Base-by-base conservation (phyloP, 2,888 invertebrate genomes). In the Noctua janthina region DNA sequence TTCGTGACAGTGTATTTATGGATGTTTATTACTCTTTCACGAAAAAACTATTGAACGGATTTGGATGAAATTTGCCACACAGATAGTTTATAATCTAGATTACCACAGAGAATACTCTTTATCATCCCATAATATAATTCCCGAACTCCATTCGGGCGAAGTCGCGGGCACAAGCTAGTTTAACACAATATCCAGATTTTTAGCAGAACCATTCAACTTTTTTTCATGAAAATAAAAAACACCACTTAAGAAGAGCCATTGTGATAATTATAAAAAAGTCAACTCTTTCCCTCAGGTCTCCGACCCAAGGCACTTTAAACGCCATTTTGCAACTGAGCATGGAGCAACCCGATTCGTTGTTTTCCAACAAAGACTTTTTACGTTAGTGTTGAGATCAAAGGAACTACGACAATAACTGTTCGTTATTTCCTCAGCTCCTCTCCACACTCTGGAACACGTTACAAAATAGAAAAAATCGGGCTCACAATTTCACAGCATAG, bases 381-480 rank as follows among this genome's bases (percentile, higher is more conserved):
- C 68, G 35, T 64, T 35, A 17, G 17, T 35, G 15, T 43, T 35
- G 49, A 43, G n/a, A 76, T 43, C 39, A 67, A 51, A 81, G n/a
- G 15, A 29, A 29, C 67, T 4, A 17, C 43, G 46, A 77, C 15
- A 68, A 15, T 54, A 29, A 67, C 35, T 39, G 7, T 10, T 51
- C n/a, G 2, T 54, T 46, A 29, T 62, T 54, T 13, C 11, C 23
- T n/a, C 20, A 39, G 17, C 1, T 54, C 10, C 10, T 56, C 8
- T 11, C 23, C n/a, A 62, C 8, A 68, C 8, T 72, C 20, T 39
- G 29, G 20, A 35, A 59, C 15, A 20, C 35, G 17, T 78, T 62
- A 72, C 13, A 7, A 35, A 69, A 7, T 7, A 1, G 1, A 64
- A 56, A 56, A 66, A 56, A 8, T 15, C 5, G 17, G 23, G 5